Percentiles rank a stretch among this genome's conserved stretches.
Conservation (phyloP, 2,888 invertebrate species). For the Leistus spinibarbis region DNA sequence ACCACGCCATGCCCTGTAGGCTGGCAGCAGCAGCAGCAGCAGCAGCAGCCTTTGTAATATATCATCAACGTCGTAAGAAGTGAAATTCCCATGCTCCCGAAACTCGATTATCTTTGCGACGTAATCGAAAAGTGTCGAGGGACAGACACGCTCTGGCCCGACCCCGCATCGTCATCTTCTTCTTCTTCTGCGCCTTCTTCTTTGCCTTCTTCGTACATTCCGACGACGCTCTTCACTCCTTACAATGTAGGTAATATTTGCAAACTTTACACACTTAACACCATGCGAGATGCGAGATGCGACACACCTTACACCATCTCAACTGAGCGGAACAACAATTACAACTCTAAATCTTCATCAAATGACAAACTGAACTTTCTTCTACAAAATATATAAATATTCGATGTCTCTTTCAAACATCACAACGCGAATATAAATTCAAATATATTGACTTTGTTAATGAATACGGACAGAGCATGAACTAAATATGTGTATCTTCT, state of each 20-base stretch:
- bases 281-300: background rate
- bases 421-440: too few species aligned
- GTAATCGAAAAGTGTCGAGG: conserved; percentile 33
- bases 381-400: too few species aligned
- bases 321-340: background rate
- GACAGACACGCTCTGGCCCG: background rate
- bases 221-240: background rate
- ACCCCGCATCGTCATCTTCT: too few species aligned
- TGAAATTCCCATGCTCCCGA: conserved; percentile 23
- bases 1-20: too few species aligned
- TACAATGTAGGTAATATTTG: conserved; percentile 25
- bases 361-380: background rate
- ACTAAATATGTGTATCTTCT: too few species aligned
- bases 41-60: conserved; percentile 35
- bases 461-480: too few species aligned
- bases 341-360: background rate
- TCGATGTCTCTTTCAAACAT: too few species aligned
- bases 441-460: too few species aligned
- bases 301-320: background rate
- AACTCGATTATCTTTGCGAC: conserved; percentile 35
- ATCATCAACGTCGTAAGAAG: conserved; percentile 35
- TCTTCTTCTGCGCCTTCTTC: too few species aligned
- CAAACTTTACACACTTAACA: conserved; percentile 18
- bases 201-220: background rate
- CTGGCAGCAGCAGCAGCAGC: too few species aligned